A percentile compares a stretch with the other conserved stretches of the same genome.
These are phyloP conservation scores for Indicator maculatus DNA, from an alignment of 2,113 vertebrate species.

Conservation along the genomic window DNA sequence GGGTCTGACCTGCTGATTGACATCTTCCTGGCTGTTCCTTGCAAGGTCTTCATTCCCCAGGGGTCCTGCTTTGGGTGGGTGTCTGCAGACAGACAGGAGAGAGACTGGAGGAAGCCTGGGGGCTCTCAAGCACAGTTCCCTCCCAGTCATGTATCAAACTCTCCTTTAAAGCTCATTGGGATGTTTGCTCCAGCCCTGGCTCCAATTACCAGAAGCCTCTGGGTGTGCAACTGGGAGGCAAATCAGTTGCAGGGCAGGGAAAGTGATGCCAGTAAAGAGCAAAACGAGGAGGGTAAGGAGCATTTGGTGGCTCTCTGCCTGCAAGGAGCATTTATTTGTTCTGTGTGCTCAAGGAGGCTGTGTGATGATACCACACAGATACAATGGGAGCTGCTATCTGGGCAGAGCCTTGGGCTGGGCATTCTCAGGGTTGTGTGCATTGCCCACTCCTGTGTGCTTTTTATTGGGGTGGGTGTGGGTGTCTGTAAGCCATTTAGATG, in stretches of 20 bases:
- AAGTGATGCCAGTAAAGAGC: background rate
- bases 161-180: background rate
- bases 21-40: background rate
- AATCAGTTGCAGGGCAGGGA: background rate
- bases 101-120: background rate
- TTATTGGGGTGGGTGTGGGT: background rate
- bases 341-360: background rate
- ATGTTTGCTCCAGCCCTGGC: background rate
- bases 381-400: background rate
- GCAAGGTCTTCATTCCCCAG: background rate
- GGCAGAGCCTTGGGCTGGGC: background rate
- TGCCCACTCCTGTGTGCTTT: background rate
- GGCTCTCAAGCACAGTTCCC: background rate
- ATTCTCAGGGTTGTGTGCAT: background rate
- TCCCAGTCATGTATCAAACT: background rate
- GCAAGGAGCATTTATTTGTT: background rate
- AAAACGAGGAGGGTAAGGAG: too few species aligned
- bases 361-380: rapidly evolving
- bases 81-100: background rate
- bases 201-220: background rate
- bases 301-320: background rate
- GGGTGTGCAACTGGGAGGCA: background rate
- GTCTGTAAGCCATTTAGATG: background rate
- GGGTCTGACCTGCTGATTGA: background rate
- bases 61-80: background rate